Evolutionary conservation across 2,888 invertebrate species (phyloP), one percentile per base, ranked within the genome.

Genomic region (Perizoma flavofasciatum): DNA sequence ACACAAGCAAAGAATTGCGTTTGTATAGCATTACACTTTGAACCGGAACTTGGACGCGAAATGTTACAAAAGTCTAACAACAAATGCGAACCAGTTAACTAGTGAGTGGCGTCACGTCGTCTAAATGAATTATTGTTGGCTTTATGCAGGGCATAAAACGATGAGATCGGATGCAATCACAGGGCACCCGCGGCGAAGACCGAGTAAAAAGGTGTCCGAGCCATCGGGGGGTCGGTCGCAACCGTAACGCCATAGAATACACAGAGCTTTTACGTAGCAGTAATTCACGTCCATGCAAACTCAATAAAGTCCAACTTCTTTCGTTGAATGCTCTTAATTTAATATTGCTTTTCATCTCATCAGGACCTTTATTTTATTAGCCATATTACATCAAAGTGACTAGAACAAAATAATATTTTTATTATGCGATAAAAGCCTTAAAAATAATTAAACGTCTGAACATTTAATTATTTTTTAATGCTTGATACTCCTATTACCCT

Each of bases 51-150:
- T 65, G 56, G 65, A 54, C 50, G 68, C 65, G 61, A 69, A 66
- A 58, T 65, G 49, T 58, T 63, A 55, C 74, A 78, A 81, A 83
- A 82, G 81, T 82, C 78, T 61, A 73, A 67, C 72, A 74, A 81
- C 82, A 78, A 37, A 83, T 80, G 80, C 78, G 83, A 79, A 81
- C 85, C 82, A 86, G 89, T 89, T 88, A 90, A 86, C 88, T 85
- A 89, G 81, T 89, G 88, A 90, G 89, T 89, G 90, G 89, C 91
- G 83, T 90, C 91, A 91, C 90, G 89, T 91, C 85, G 86, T 87
- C 89, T 90, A 91, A 90, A 92, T 92, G 91, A 91, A 90, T 91
- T 88, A 91, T 91, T 90, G 89, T 90, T 88, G 90, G 90, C 88
- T 90, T 92, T 91, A 90, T 90, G 88, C 82, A 81, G 88, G 86